Evolutionary conservation across 2,888 invertebrate species (phyloP), one percentile per base, ranked within the genome.

Genomic region (Mesorhabditis spiculigera): DNA sequence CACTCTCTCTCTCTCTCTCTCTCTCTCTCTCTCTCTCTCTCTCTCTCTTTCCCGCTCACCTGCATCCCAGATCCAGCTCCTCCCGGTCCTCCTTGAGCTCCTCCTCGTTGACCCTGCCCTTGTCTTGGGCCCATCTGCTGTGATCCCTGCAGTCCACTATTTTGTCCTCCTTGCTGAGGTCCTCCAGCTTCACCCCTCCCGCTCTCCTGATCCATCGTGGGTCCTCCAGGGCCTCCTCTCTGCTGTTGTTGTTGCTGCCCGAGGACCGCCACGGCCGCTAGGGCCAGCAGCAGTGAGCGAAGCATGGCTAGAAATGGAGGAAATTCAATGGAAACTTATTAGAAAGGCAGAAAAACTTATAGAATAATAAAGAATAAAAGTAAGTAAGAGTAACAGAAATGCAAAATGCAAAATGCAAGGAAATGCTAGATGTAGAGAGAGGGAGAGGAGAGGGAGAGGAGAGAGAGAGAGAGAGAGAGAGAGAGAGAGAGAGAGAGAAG

Each of bases 71-170:
- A 5, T 8, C 43, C 10, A 0, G 41, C 42, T n/a, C 67, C 61
- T 50, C 68, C 44, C 41, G 43, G 58, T 58, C 58, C 45, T 50
- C 43, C 58, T 50, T 43, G 58, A 45, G 45, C 63, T 68, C 68
- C 45, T 68, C 65, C 45, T n/a, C 50, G 6, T 43, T 50, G 58
- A 13, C 58, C 58, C 64, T 63, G 16, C 16, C 2, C 64, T 63
- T 41, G n/a, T 63, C 3, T 1, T 41, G 8, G 58, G 8, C 58
- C 58, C n/a, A 28, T 28, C 28, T 28, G 28, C 28, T 10, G 58
- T 50, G 58, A n/a, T 50, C 58, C 58, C n/a, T 50, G 58, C n/a
- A 1, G 1, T 13, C n/a, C 58, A 50, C 2, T 6, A 6, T n/a
- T 50, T 50, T 10, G 58, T 50, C 50, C 58, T 50, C 58, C 10